Evolutionary conservation across 2,113 vertebrate species (phyloP).

Genomic region (Microcebus tavaratra): DNA sequence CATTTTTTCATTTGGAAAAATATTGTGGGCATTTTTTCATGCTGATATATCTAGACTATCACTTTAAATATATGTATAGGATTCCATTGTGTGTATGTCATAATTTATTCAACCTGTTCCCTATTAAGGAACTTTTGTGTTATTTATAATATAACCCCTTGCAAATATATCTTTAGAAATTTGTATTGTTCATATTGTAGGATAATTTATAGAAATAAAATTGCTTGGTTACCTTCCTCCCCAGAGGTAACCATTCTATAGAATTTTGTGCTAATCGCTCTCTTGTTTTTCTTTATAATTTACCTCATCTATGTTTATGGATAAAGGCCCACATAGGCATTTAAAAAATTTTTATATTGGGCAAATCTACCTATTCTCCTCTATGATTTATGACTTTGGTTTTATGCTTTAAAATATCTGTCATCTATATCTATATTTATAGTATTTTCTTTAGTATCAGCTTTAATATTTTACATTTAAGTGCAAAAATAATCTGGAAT

Average conservation of each 20-base stretch:
- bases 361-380: not conserved
- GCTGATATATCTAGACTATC: not conserved
- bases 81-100: not conserved
- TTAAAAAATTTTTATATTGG: slow-evolving; percentile 1
- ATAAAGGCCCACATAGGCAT: not conserved
- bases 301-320: not conserved
- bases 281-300: slow-evolving; percentile 5
- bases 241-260: not conserved
- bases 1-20: slow-evolving; percentile 9
- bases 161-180: slow-evolving; percentile 17
- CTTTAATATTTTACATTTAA: not conserved
- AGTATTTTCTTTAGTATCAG: not conserved
- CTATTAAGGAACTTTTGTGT: not conserved
- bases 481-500: not conserved
- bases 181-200: not conserved
- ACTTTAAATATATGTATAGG: slow-evolving; percentile 4
- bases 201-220: slow-evolving; percentile 1
- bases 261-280: not conserved
- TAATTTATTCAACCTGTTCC: not conserved
- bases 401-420: not conserved
- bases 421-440: not conserved
- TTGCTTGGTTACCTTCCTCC: not conserved
- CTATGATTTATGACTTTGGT: not conserved
- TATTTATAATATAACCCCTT: not conserved
- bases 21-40: not conserved